These are phyloP conservation scores for Acheta domesticus DNA, from an alignment of 2,888 invertebrate genomes.

Conservation along the genomic window DNA sequence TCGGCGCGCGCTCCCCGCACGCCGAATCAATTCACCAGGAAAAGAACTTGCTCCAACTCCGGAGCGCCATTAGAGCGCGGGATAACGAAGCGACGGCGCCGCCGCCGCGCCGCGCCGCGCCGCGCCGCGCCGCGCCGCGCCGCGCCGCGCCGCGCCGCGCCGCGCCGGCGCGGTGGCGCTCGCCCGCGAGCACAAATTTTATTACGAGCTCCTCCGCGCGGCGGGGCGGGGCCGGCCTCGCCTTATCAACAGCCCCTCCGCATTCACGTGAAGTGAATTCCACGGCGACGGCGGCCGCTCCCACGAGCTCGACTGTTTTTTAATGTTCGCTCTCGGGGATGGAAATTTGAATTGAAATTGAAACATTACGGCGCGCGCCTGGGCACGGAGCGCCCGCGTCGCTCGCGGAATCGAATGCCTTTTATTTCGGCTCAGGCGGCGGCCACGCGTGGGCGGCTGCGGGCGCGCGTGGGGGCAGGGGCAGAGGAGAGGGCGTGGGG, in stretches of 20 bases:
- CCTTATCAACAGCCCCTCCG: background rate
- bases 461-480: background rate
- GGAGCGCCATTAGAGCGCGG: background rate
- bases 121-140: no score
- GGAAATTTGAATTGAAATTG: constrained; percentile 6
- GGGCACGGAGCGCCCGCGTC: background rate
- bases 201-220: background rate
- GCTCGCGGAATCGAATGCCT: no score
- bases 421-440: background rate
- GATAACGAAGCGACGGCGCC: background rate
- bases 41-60: background rate
- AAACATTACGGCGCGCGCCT: background rate
- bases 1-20: no score
- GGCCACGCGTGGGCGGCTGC: background rate
- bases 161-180: background rate
- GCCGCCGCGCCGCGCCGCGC: no score
- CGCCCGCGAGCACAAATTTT: background rate
- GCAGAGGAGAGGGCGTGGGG: no score
- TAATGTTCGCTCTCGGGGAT: background rate
- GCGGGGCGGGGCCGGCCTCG: background rate
- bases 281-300: background rate
- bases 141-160: no score
- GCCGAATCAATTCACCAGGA: background rate
- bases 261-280: background rate
- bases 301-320: background rate